Evolutionary conservation across 2,888 invertebrate genomes (phyloP), one percentile per base, ranked within the genome.

Genomic region (Alviniconcha strummeri): DNA sequence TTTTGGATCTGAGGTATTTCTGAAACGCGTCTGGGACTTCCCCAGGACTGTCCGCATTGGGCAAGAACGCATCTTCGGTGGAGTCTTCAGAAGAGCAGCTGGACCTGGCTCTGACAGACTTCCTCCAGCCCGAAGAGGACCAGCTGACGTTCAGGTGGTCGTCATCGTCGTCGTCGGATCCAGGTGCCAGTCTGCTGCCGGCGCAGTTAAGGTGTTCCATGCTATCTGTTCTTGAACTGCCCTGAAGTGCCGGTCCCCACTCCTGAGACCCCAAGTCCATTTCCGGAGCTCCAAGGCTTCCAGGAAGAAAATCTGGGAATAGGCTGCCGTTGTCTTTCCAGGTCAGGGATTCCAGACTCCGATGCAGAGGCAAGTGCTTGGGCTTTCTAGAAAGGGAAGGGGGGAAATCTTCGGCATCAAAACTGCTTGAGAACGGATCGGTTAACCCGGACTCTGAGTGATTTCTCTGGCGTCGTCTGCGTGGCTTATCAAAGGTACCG

Each of bases 161-260:
- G 9, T 69, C 80, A 11, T 80, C 80, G 3, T 15, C 52, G 55
- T 80, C 80, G 4, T 7, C 15, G 5, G 80, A 69, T 5, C n/a
- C 54, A 1, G 69, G 8, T 13, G 15, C 52, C 8, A 6, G 69
- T 19, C 56, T 80, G 55, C n/a, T 67, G 5, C 19, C 80, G 8
- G 52, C 11, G 55, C n/a, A 67, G 69, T 80, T 11, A n/a, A 80
- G 80, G 55, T 71, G 80, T 80, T 80, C 80, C 69, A 80, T 69
- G 56, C 80, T 80, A 69, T 80, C 80, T 55, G 80, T 64, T 54
- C 80, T 52, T 15, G 54, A 80, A 5, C 52, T 52, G 13, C 4
- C 17, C n/a, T 13, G 54, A 8, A 55, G 8, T 8, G n/a, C 80
- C 1, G 69, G 7, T 17, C 13, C 64, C 80, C 80, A 80, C 6